phyloP scores from a whole-genome alignment of 2,888 invertebrate genomes.

The Drosophila fulvimacula region DNA sequence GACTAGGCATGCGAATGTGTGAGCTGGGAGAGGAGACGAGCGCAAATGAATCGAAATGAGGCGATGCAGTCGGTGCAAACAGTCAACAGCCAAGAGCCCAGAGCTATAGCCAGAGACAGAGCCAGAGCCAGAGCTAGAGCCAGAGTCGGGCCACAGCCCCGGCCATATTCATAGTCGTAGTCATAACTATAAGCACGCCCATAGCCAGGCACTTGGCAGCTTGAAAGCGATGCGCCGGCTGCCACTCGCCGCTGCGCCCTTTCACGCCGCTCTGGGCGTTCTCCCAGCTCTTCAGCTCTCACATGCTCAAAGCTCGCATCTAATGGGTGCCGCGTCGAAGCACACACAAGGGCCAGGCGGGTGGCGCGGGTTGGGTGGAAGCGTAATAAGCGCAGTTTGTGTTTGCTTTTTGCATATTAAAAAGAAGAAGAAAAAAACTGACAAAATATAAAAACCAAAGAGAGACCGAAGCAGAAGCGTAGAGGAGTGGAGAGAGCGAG shows the following conservation, averaged over 20 bases:
- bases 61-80: conserved; percentile 56
- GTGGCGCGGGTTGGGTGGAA: conserved; percentile 8
- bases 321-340: conserved; percentile 54
- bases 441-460: conserved; percentile 39
- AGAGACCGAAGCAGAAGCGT: conserved; percentile 8
- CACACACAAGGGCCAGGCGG: neutral
- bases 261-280: conserved; percentile 21
- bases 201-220: conserved; percentile 62
- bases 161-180: conserved; percentile 36
- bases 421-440: conserved; percentile 33
- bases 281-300: conserved; percentile 10
- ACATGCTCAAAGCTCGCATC: conserved; percentile 54
- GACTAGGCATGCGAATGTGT: conserved; percentile 15
- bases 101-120: conserved; percentile 27
- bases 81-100: conserved; percentile 23
- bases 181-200: conserved; percentile 44
- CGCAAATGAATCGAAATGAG: conserved; percentile 62
- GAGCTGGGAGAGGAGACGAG: conserved; percentile 14
- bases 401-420: conserved; percentile 53
- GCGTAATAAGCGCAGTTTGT: conserved; percentile 76
- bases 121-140: conserved; percentile 25
- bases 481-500: conserved; percentile 16
- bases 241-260: conserved; percentile 40
- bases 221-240: conserved; percentile 34
- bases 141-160: conserved; percentile 13